Evolutionary conservation across 2,113 vertebrate genomes (phyloP).

Genomic region (Pavo muticus): DNA sequence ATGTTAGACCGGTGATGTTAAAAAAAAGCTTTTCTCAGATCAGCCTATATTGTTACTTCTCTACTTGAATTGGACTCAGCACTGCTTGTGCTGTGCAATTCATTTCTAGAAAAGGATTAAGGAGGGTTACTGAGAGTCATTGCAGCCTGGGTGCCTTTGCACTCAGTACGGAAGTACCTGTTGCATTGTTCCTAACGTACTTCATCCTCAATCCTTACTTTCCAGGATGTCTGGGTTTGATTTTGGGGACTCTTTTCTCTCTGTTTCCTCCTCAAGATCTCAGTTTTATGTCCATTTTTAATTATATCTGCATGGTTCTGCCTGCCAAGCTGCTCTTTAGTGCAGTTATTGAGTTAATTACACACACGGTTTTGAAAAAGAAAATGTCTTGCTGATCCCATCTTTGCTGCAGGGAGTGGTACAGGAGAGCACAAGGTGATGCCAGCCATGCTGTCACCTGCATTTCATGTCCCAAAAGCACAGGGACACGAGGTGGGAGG

Average conservation of each 20-base stretch:
- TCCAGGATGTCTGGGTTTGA: background rate
- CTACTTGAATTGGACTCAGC: background rate
- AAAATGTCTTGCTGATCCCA: rapidly evolving
- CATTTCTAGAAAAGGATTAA: background rate
- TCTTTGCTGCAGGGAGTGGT: background rate
- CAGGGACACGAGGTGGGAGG: background rate
- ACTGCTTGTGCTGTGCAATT: background rate
- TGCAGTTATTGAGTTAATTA: background rate
- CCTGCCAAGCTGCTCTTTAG: background rate
- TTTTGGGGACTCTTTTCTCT: background rate
- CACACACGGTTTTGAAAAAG: background rate
- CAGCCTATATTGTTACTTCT: slow-evolving; percentile 4
- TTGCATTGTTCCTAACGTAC: background rate
- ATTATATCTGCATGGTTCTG: background rate
- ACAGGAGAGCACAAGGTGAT: background rate
- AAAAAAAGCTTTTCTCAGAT: slow-evolving; percentile 6
- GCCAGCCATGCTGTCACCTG: rapidly evolving
- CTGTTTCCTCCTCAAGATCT: background rate
- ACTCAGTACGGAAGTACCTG: background rate
- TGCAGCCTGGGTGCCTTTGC: background rate
- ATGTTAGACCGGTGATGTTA: background rate
- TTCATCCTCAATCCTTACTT: background rate
- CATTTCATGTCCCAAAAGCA: background rate
- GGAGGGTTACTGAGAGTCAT: background rate
- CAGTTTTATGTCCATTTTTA: background rate